These are phyloP conservation scores for Strigamia transsilvanica DNA, from an alignment of 2,888 invertebrate species.

Conservation along the genomic window DNA sequence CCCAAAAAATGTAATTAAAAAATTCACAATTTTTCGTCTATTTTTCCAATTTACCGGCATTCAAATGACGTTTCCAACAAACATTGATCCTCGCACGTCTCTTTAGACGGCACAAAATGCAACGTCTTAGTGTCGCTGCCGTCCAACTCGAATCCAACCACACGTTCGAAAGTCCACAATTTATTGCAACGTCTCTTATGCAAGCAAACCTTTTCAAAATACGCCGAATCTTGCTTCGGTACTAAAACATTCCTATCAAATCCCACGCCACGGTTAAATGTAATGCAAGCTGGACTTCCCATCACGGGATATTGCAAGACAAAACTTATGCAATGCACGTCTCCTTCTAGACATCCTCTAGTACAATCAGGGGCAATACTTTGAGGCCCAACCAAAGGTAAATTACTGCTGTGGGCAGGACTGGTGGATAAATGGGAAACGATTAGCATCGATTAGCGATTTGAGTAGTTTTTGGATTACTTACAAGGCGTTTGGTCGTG, in stretches of 20 bases:
- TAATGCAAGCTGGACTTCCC: conserved; percentile 60
- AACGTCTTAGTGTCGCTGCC: conserved; percentile 66
- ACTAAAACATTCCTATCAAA: conserved; percentile 62
- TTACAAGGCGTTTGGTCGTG: conserved; percentile 57
- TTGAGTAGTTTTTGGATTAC: neutral
- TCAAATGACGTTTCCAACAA: conserved; percentile 65
- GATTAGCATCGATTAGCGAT: too few species aligned
- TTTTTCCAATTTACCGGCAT: conserved; percentile 62
- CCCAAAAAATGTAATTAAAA: neutral
- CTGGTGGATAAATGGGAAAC: too few species aligned
- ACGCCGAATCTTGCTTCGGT: conserved; percentile 63
- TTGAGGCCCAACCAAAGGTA: conserved; percentile 50
- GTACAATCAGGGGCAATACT: conserved; percentile 53
- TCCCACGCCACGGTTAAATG: conserved; percentile 64
- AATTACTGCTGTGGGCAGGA: neutral
- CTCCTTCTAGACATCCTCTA: conserved; percentile 52
- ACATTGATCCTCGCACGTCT: conserved; percentile 67
- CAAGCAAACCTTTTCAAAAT: conserved; percentile 66
- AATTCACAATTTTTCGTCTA: too few species aligned
- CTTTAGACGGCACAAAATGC: conserved; percentile 64
- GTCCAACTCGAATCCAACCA: conserved; percentile 66
- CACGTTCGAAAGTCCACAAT: conserved; percentile 67
- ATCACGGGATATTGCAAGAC: conserved; percentile 59
- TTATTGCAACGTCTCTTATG: conserved; percentile 61
- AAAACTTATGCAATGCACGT: conserved; percentile 62